Evolutionary conservation across 2,113 vertebrate species (phyloP).

Genomic region (Epinephelus lanceolatus): DNA sequence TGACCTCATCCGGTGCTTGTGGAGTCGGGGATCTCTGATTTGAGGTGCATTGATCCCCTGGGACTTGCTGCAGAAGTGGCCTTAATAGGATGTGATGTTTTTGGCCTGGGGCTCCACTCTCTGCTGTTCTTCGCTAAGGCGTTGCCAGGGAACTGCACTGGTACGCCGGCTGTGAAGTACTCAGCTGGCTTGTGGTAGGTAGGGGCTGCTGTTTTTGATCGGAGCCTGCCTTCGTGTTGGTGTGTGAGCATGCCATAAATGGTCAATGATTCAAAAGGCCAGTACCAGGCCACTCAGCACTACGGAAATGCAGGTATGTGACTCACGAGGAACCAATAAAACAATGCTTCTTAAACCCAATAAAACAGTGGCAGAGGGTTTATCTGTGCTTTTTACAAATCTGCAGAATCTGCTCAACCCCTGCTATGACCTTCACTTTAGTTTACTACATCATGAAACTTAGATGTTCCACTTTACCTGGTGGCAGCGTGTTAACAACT

Average conservation of each 20-base stretch:
- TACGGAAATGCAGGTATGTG: conserved; percentile 72
- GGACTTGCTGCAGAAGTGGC: conserved; percentile 70
- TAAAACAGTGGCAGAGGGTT: conserved; percentile 50
- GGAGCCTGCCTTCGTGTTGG: conserved; percentile 40
- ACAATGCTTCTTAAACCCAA: conserved; percentile 49
- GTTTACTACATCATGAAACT: conserved; percentile 51
- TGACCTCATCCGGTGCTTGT: conserved; percentile 62
- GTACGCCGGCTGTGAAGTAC: conserved; percentile 66
- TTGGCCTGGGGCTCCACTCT: conserved; percentile 64
- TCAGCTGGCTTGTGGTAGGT: conserved; percentile 67
- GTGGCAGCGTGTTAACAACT: conserved; percentile 16
- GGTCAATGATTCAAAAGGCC: conserved; percentile 77
- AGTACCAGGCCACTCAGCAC: conserved; percentile 52
- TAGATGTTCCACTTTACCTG: conserved; percentile 50
- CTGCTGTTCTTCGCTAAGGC: conserved; percentile 56
- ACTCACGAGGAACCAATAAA: conserved; percentile 65
- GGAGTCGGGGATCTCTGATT: conserved; percentile 72
- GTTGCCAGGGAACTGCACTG: conserved; percentile 81
- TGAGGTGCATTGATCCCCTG: conserved; percentile 70
- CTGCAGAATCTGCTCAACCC: conserved; percentile 43
- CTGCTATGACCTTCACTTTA: conserved; percentile 38
- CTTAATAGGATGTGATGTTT: conserved; percentile 82
- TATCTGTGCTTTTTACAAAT: conserved; percentile 50
- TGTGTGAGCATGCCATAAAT: conserved; percentile 76
- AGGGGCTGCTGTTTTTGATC: conserved; percentile 72